Base-by-base conservation (phyloP, 2,888 invertebrate genomes). In the Nymphalis c-album region DNA sequence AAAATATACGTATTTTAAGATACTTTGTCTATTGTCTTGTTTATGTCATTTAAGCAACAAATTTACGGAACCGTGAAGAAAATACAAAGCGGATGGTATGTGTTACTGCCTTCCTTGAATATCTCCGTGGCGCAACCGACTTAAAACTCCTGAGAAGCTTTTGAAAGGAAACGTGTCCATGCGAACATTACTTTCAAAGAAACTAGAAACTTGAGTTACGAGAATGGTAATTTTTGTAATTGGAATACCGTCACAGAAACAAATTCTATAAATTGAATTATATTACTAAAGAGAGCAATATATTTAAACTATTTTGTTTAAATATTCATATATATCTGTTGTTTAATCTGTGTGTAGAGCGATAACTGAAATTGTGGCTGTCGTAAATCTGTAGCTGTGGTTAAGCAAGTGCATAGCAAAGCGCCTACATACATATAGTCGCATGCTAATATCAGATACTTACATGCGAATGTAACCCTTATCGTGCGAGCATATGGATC, bases 371-470 rank as follows among this genome's bases (percentile, higher is more conserved):
- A 68, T 71, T 69, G 70, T 68, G 60, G 66, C 59, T 63, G 67
- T 68, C 67, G 66, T 70, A 72, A 75, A 75, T 75, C 63, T 59
- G 65, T 64, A 51, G 66, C 59, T 74, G 74, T 71, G 74, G 71
- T 72, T 62, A 72, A 59, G 60, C 68, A 70, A 70, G 72, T 74
- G 75, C 68, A 71, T 59, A 48, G 60, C 59, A 73, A 58, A 68
- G 68, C 40, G 35, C 46, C 55, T 64, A 67, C 59, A 65, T 71
- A 82, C 80, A 83, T 64, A 68, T 62, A 68, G 67, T 63, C 68
- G 59, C 63, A 59, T 68, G 67, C 51, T 68, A 68, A 70, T 71
- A 63, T 51, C 50, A 60, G 46, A 65, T 18, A 31, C 26, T 17
- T 65, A 40, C n/a, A 47, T 53, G 20, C 35, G 47, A 65, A 65